phyloP scores from a whole-genome alignment of 1,140 invertebrate genomes.

The Caenorhabditis elegans region WBcel235 BX284604.4:9390001-9390500 shows the following conservation, averaged over 20 bases:
- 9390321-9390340: not conserved
- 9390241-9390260: not conserved
- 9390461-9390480: not conserved
- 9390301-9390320: slow-evolving; percentile 10
- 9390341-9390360: not conserved
- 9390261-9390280: not conserved
- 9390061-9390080: slow-evolving; percentile 60
- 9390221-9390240: not conserved
- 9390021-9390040: slow-evolving; percentile 60
- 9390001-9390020: slow-evolving; percentile 59
- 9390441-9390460: not conserved
- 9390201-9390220: not conserved
- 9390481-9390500: slow-evolving; percentile 37
- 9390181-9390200: not conserved
- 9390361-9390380: not conserved
- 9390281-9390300: slow-evolving; percentile 1
- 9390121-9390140: slow-evolving; percentile 51
- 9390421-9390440: not conserved
- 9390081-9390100: slow-evolving; percentile 63
- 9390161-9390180: not conserved
- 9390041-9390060: slow-evolving; percentile 62
- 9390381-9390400: not conserved
- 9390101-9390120: slow-evolving; percentile 58
- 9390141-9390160: slow-evolving; percentile 35
- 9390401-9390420: not conserved